Evolutionary conservation across 2,113 vertebrate genomes (phyloP), one percentile per base, ranked within the genome.

Genomic region (Solenodon paradoxus): DNA sequence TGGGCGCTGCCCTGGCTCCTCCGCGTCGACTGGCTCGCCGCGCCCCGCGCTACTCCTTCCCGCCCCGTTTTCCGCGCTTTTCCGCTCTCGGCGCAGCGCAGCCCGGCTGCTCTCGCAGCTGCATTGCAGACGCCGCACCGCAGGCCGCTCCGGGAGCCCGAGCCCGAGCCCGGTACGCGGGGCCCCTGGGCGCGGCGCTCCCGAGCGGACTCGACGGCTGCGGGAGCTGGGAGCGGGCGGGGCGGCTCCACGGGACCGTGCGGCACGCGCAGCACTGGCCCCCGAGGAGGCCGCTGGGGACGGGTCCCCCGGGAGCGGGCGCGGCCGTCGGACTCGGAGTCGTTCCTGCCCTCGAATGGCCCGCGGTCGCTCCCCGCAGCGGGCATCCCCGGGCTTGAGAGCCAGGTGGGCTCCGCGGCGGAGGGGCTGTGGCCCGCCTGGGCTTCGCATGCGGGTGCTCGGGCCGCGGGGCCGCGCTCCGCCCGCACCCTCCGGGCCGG

Each of bases 41-140:
- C 63, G 55, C 90, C 45, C 91, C 7, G 90, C 75, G 59, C 94
- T 93, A 95, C 94, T 93, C 92, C 94, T 88, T 83, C 71, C 69
- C 72, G 93, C 95, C 95, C 82, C 82, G 86, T 97, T 90, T 49
- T 71, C 83, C 47, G 68, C 68, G 64, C 94, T 90, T 75, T 40
- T 74, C 61, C 10, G 47, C 72, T 64, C 93, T 17, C 88, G 81
- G 95, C 68, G 35, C 89, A 92, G 97, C 94, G 78, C 92, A 92
- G 97, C 83, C 96, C 97, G 79, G 79, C 91, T 71, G 88, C 94
- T 96, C 92, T 92, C 91, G 92, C 57, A 92, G 96, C 97, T 97
- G 98, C 98, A 97, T 49, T 97, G 97, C 98, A 95, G 97, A 74
- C 96, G 63, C 84, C 6, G 87, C 57, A 53, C 94, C 75, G 88